phyloP scores from a whole-genome alignment of 2,113 vertebrate genomes.

The Urocitellus parryii region DNA sequence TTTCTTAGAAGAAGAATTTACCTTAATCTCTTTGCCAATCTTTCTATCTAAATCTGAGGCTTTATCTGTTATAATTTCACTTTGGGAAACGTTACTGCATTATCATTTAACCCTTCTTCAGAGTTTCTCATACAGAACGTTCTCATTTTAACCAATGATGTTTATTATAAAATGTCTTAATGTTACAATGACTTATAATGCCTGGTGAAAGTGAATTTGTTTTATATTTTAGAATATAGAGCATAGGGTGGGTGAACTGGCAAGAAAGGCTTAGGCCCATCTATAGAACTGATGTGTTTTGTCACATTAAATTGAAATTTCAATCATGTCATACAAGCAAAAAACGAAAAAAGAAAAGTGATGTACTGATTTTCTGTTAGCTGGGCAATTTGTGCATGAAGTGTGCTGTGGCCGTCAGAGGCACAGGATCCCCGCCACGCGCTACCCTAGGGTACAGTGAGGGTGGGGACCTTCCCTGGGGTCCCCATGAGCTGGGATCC shows the following conservation, averaged over 20 bases:
- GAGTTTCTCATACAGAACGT: not conserved
- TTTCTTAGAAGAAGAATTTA: conserved; percentile 29
- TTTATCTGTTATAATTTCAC: not conserved
- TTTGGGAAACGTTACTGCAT: not conserved
- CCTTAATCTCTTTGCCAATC: not conserved
- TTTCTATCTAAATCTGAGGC: not conserved
- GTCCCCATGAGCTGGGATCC: conserved; percentile 70
- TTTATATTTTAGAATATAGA: not conserved
- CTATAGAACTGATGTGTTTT: not conserved
- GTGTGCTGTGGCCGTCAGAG: conserved; percentile 25
- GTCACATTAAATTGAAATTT: conserved; percentile 6
- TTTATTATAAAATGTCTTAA: not conserved
- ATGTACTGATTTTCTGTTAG: not conserved
- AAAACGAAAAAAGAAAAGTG: not conserved
- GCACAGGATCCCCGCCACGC: not conserved
- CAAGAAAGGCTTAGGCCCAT: not conserved
- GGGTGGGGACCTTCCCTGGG: not conserved
- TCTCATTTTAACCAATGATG: not conserved
- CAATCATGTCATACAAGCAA: not conserved
- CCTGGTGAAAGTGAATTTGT: not conserved
- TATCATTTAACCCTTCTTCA: conserved; percentile 18
- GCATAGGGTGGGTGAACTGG: not conserved
- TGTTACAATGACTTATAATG: not conserved
- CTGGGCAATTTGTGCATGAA: not conserved
- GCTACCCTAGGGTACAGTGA: not conserved